phyloP scores from a whole-genome alignment of 1,140 invertebrate species.

The Bombus superbus region DNA sequence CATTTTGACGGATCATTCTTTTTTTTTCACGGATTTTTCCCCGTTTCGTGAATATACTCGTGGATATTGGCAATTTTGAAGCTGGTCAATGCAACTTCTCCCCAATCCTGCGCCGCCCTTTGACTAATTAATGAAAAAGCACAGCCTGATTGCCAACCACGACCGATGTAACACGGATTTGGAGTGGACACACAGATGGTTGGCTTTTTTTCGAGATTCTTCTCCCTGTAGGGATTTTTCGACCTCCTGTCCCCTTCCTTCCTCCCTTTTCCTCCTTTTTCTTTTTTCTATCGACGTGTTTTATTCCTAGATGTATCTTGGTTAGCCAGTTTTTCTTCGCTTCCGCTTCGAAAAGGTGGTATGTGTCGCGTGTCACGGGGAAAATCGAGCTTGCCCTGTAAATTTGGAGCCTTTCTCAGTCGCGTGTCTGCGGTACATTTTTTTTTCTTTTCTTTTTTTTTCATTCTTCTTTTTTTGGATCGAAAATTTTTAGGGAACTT shows the following conservation, averaged over 20 bases:
- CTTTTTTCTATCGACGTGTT: not conserved
- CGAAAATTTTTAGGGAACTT: not conserved
- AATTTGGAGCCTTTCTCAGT: slow-evolving; percentile 6
- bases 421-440: slow-evolving; percentile 2
- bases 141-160: not conserved
- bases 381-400: not conserved
- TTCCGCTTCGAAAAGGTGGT: slow-evolving; percentile 20
- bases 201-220: not conserved
- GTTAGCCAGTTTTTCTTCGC: not conserved
- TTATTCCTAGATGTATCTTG: not conserved
- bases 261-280: not conserved
- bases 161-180: not conserved
- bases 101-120: not conserved
- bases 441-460: not conserved
- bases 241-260: not conserved
- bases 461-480: not conserved
- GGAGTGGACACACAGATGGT: not conserved
- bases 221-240: not conserved
- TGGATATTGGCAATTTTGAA: slow-evolving; percentile 37
- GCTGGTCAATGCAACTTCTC: not conserved
- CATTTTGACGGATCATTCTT: slow-evolving; percentile 15
- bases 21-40: not conserved
- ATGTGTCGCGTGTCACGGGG: slow-evolving; percentile 27
- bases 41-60: not conserved
- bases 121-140: slow-evolving; percentile 19